phyloP scores from a whole-genome alignment of 2,888 invertebrate genomes.

The Microplitis manilae region DNA sequence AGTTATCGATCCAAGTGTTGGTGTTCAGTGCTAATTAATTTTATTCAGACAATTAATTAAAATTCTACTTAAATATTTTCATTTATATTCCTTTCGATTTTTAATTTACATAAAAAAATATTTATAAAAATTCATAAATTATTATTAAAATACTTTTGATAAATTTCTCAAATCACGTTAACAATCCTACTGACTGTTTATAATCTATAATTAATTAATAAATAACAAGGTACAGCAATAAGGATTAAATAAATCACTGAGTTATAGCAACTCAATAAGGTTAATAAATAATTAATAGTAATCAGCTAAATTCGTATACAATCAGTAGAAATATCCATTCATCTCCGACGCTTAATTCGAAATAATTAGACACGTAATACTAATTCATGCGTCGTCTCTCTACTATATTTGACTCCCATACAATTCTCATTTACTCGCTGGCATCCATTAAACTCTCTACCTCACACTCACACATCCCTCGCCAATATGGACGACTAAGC shows the following conservation, averaged over 20 bases:
- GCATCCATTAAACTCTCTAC: slow-evolving; percentile 25
- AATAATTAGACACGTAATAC: slow-evolving; percentile 57
- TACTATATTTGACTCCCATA: slow-evolving; percentile 45
- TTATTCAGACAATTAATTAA: too few species aligned
- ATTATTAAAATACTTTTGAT: too few species aligned
- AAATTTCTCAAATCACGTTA: too few species aligned
- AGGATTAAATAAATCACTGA: neutral
- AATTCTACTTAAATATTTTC: too few species aligned
- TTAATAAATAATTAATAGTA: slow-evolving; percentile 5
- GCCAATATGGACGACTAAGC: neutral
- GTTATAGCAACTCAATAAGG: neutral
- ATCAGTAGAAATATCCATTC: slow-evolving; percentile 24
- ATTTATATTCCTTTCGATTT: too few species aligned
- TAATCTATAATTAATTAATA: neutral
- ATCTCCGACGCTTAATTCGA: slow-evolving; percentile 47
- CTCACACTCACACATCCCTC: neutral
- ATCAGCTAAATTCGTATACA: neutral
- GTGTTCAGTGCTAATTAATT: too few species aligned
- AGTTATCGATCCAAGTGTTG: neutral
- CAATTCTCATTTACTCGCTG: slow-evolving; percentile 16
- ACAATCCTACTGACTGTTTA: too few species aligned
- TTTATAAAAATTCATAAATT: too few species aligned
- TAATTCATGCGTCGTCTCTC: slow-evolving; percentile 50
- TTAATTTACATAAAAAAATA: too few species aligned
- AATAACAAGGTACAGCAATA: neutral